Evolutionary conservation across 1,140 invertebrate genomes (phyloP).

Genomic region (Schlechtendalia chinensis): DNA sequence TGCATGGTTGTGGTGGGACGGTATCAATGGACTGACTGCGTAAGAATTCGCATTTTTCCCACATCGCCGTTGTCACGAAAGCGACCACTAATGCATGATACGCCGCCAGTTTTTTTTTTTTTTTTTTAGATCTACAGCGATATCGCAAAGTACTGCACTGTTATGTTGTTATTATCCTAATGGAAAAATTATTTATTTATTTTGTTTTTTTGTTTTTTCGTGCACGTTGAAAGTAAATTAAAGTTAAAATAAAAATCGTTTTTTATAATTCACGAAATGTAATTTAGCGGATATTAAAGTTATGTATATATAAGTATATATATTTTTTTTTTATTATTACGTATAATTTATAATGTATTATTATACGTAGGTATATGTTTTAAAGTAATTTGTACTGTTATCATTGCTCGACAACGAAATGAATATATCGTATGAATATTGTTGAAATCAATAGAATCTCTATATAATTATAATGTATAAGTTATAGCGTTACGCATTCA

Average conservation of each 20-base stretch:
- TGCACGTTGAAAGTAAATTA: constrained; percentile 22
- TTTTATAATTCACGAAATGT: not conserved
- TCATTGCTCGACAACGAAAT: too few species aligned
- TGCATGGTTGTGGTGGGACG: constrained; percentile 9
- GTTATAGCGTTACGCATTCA: too few species aligned
- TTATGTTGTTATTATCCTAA: constrained; percentile 44
- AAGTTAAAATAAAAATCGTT: constrained; percentile 15
- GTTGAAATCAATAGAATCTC: too few species aligned
- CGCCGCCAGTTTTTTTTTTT: constrained; percentile 38
- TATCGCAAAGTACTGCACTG: constrained; percentile 24
- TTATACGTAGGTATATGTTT: too few species aligned
- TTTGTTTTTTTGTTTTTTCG: too few species aligned
- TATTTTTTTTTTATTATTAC: too few species aligned
- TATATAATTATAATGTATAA: too few species aligned
- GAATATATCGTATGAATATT: too few species aligned
- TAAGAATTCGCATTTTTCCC: constrained; percentile 44
- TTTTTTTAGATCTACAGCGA: constrained; percentile 27
- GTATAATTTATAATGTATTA: too few species aligned
- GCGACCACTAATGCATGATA: constrained; percentile 46
- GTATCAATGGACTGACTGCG: constrained; percentile 1
- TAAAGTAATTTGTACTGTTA: too few species aligned
- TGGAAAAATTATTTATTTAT: constrained; percentile 43
- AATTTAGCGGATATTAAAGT: not conserved
- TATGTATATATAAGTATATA: not conserved
- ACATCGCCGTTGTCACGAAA: constrained; percentile 47